Evolutionary conservation across 2,113 vertebrate species (phyloP).

Genomic region (Chitala chitala): DNA sequence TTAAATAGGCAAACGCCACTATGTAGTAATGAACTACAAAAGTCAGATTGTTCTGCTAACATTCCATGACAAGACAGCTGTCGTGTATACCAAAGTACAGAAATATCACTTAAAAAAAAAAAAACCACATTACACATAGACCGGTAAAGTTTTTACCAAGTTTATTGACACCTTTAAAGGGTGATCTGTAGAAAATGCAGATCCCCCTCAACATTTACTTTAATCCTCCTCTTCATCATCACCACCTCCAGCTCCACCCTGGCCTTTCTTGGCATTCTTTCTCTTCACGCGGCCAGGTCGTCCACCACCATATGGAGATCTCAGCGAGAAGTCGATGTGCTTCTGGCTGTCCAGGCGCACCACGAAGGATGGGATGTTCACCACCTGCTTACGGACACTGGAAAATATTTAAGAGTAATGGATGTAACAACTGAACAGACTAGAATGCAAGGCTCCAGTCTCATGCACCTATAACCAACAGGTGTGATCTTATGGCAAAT

Average conservation of each 20-base stretch:
- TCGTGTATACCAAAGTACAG: too few relatives aligned
- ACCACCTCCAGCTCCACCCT: constrained; percentile 75
- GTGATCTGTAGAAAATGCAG: constrained; percentile 24
- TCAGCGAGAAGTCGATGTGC: constrained; percentile 89
- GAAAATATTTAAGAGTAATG: background rate
- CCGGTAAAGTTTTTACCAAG: background rate
- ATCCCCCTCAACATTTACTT: constrained; percentile 36
- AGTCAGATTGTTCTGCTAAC: too few relatives aligned
- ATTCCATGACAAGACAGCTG: too few relatives aligned
- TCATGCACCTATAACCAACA: background rate
- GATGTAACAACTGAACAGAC: background rate
- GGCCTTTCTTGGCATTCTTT: constrained; percentile 91
- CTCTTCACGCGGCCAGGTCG: constrained; percentile 85
- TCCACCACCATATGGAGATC: constrained; percentile 83
- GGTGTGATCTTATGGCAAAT: too few relatives aligned
- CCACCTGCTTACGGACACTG: constrained; percentile 89
- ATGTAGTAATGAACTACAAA: too few relatives aligned
- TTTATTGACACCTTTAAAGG: constrained; percentile 56
- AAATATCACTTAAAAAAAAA: too few relatives aligned
- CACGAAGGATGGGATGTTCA: constrained; percentile 90
- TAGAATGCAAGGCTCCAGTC: too few relatives aligned
- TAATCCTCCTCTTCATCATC: constrained; percentile 88
- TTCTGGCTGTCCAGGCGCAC: constrained; percentile 91
- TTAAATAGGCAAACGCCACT: too few relatives aligned
- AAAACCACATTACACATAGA: too few relatives aligned